These are phyloP conservation scores for Malurus splendens DNA, from an alignment of 2,797 vertebrate species.

Conservation along the genomic window DNA sequence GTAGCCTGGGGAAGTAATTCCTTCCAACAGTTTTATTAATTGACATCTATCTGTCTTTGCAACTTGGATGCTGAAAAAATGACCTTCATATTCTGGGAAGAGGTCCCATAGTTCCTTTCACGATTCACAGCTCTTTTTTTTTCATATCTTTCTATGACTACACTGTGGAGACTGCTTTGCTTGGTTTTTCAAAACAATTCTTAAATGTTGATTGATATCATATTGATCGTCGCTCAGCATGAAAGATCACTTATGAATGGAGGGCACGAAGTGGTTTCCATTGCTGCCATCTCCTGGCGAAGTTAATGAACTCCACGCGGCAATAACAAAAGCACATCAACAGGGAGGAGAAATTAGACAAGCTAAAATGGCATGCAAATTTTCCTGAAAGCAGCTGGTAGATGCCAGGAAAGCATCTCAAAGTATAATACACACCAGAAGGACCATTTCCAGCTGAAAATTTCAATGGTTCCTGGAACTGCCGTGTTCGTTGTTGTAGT, in stretches of 20 bases:
- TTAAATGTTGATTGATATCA: rapidly evolving
- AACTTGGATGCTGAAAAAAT: not conserved
- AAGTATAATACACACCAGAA: constrained; percentile 3
- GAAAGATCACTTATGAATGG: not conserved
- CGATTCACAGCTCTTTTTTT: rapidly evolving
- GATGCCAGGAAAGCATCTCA: not conserved
- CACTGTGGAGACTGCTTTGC: not conserved
- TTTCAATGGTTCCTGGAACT: not conserved
- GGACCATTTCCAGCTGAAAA: constrained; percentile 16
- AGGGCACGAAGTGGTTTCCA: not conserved
- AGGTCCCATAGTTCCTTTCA: not conserved
- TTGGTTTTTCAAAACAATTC: not conserved
- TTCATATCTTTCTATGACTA: not conserved
- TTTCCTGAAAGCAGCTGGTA: constrained; percentile 9
- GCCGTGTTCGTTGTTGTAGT: not conserved
- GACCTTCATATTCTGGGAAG: not conserved
- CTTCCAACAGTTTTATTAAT: not conserved
- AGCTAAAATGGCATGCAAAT: not conserved
- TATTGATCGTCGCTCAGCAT: not conserved
- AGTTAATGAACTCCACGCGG: not conserved
- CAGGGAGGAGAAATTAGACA: constrained; percentile 9
- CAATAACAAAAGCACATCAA: constrained; percentile 15
- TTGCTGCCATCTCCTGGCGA: constrained; percentile 59
- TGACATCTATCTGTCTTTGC: not conserved
- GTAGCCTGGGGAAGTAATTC: not conserved